Base-by-base conservation (phyloP, 2,113 vertebrate species). In the Vidua chalybeata region DNA sequence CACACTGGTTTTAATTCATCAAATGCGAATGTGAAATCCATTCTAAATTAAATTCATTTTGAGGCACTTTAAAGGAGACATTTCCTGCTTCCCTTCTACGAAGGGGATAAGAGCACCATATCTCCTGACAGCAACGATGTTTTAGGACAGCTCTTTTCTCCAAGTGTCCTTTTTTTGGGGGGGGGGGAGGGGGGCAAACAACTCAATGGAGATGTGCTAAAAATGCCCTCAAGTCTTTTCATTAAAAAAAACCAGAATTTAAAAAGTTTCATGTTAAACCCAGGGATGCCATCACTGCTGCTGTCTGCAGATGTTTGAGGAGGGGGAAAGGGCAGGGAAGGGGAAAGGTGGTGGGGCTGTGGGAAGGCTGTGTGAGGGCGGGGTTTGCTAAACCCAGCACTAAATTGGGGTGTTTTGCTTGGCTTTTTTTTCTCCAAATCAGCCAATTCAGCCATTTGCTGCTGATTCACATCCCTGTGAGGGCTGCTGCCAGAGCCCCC, bases 1-100 rank as follows among this genome's bases (percentile, higher is more conserved):
- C 96, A 54, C 96, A 90, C 58, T 96, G 94, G 90, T 71, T 96
- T 95, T 95, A 96, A 96, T 94, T 92, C 93, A 84, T 95, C 93
- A 75, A 71, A 84, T 1, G 26, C 3, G 17, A 88, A 95, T 83
- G 87, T 63, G 83, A 95, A 95, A 97, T 81, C 92, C 95, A 48
- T 81, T 93, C 69, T 72, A 91, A 97, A 95, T 95, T 91, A 73
- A 93, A 93, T 96, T 93, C 77, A 33, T 78, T 87, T 84, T 52
- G 83, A 95, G 92, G 71, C 69, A 19, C 62, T 92, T 90, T 61
- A n/a, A 28, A 75, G 52, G 61, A 74, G 66, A 16, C 37, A 10
- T 72, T 82, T 33, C 54, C 59, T 8, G 45, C 39, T 64, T 77
- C 67, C 46, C 49, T 39, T 19, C 30, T 22, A 21, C 63, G 26